Conservation (phyloP, 2,888 invertebrate species). For the Shargacucullia verbasci region DNA sequence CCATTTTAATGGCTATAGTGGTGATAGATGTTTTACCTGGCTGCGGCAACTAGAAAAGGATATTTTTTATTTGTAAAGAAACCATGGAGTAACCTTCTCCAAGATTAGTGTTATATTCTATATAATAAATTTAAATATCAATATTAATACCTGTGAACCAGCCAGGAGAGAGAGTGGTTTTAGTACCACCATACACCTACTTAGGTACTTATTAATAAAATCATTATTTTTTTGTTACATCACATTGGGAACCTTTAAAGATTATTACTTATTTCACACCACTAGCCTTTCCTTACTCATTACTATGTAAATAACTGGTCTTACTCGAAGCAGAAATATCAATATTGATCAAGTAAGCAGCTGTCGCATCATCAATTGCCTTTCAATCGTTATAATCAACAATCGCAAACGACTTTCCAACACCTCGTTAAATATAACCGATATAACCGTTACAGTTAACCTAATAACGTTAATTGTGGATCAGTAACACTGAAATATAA, state of each 20-base stretch:
- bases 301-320: slow-evolving; percentile 3
- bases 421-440: slow-evolving; percentile 43
- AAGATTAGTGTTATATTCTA: too few species aligned
- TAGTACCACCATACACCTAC: too few species aligned
- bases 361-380: slow-evolving; percentile 9
- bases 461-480: slow-evolving; percentile 48
- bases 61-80: too few species aligned
- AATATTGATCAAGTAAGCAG: slow-evolving; percentile 17
- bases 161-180: too few species aligned
- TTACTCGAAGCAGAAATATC: slow-evolving; percentile 12
- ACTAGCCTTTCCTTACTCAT: not conserved
- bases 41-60: too few species aligned
- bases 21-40: slow-evolving; percentile 9
- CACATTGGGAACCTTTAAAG: too few species aligned
- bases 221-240: too few species aligned
- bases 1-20: slow-evolving; percentile 22
- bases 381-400: slow-evolving; percentile 36
- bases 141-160: too few species aligned
- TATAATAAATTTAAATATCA: too few species aligned
- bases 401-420: slow-evolving; percentile 30
- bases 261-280: too few species aligned
- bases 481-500: slow-evolving; percentile 56
- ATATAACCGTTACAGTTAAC: slow-evolving; percentile 43
- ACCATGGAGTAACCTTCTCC: too few species aligned
- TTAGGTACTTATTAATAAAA: too few species aligned